Conservation (phyloP, 2,113 vertebrate genomes). For the Tachysurus fulvidraco region DNA sequence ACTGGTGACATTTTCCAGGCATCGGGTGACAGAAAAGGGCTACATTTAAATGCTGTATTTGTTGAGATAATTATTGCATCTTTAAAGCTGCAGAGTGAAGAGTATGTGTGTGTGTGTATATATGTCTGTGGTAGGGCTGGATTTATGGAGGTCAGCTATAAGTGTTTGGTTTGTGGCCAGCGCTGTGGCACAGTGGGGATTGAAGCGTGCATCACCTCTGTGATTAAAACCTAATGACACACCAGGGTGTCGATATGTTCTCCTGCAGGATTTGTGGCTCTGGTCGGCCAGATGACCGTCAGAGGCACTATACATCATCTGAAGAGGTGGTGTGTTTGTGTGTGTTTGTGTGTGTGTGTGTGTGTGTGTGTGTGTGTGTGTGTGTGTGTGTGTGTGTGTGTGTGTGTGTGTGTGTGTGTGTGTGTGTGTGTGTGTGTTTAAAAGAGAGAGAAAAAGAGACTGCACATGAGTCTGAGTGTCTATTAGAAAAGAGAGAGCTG, state of each 20-base stretch:
- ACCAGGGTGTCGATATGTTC: constrained; percentile 71
- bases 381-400: constrained; percentile 44
- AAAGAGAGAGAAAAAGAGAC: constrained; percentile 11
- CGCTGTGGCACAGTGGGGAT: constrained; percentile 51
- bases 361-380: constrained; percentile 53
- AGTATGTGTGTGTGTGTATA: constrained; percentile 4
- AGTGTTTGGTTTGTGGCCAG: constrained; percentile 63
- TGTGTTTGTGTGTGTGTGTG: constrained; percentile 51
- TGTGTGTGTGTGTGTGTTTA: constrained; percentile 52
- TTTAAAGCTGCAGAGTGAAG: constrained; percentile 17
- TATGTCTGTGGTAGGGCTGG: constrained; percentile 38
- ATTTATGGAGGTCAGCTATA: constrained; percentile 67
- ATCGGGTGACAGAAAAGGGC: constrained; percentile 2
- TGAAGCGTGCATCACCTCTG: constrained; percentile 64
- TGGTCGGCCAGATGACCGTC: constrained; percentile 63
- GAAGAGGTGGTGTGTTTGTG: constrained; percentile 48
- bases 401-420: constrained; percentile 52
- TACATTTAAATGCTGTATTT: constrained; percentile 25
- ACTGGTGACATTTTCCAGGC: neutral
- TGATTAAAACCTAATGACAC: constrained; percentile 77
- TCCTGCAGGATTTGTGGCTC: constrained; percentile 71
- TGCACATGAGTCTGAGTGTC: constrained; percentile 8
- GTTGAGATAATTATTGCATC: constrained; percentile 20
- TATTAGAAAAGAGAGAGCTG: constrained; percentile 9
- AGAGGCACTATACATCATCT: constrained; percentile 68